Conservation (phyloP, 64 coral and sea anemone species). For the Orbicella faveolata region DNA sequence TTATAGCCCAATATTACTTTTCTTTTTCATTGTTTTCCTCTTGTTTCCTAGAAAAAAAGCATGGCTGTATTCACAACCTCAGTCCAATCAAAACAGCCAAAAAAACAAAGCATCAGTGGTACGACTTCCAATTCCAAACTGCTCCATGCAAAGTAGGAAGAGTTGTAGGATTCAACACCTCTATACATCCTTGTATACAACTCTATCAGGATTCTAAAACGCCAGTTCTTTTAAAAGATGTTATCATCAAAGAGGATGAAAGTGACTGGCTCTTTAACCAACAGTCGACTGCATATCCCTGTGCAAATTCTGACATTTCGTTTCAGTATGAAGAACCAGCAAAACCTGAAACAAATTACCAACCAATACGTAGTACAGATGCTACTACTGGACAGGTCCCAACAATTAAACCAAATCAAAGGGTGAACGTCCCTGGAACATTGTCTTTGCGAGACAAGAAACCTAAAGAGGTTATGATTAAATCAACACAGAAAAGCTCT, state of each 20-base stretch:
- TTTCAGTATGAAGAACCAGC: constrained; percentile 41
- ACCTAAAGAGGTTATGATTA: constrained; percentile 31
- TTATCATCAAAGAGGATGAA: constrained; percentile 33
- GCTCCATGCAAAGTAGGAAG: constrained; percentile 23
- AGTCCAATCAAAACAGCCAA: too few relatives aligned
- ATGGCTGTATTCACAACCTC: too few relatives aligned
- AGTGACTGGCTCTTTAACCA: constrained; percentile 51
- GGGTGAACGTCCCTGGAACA: constrained; percentile 37
- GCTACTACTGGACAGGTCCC: constrained; percentile 25
- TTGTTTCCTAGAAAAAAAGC: too few relatives aligned
- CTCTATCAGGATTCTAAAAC: constrained; percentile 49
- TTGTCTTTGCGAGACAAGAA: constrained; percentile 37
- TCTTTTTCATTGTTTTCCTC: too few relatives aligned
- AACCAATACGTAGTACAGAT: constrained; percentile 13
- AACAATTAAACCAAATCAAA: constrained; percentile 50
- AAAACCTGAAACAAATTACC: constrained; percentile 24
- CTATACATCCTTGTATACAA: constrained; percentile 19
- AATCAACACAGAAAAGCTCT: constrained; percentile 35
- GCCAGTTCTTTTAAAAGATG: constrained; percentile 36
- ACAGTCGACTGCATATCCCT: constrained; percentile 16
- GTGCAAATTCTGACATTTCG: constrained; percentile 41
- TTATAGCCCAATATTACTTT: too few relatives aligned
- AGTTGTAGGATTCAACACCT: constrained; percentile 39
- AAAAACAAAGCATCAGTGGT: neutral
- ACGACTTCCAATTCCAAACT: constrained; percentile 52